Conservation (phyloP, 2,797 vertebrate genomes). For the Manis javanica region DNA sequence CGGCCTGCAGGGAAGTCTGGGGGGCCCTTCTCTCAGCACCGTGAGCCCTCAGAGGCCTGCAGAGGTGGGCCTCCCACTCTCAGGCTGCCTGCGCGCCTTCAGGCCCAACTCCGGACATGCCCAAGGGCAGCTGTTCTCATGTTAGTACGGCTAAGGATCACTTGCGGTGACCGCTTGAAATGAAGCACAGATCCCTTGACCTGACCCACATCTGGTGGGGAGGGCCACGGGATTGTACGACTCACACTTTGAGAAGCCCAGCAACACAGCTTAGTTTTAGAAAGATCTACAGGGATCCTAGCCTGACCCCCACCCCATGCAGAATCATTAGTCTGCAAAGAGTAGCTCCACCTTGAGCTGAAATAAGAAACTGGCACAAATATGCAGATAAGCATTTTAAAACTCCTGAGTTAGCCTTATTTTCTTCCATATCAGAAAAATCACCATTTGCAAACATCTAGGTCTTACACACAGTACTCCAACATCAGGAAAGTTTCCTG, state of each 20-base stretch:
- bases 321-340: neutral
- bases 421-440: slow-evolving; percentile 49
- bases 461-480: neutral
- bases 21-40: neutral
- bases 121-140: neutral
- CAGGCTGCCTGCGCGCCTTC: neutral
- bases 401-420: neutral
- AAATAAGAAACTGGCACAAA: slow-evolving; percentile 43
- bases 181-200: slow-evolving; percentile 7
- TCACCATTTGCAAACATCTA: slow-evolving; percentile 27
- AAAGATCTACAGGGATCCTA: neutral
- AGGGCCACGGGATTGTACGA: neutral
- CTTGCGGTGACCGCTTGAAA: neutral
- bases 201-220: neutral
- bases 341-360: slow-evolving; percentile 6
- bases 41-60: slow-evolving; percentile 31
- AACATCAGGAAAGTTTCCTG: neutral
- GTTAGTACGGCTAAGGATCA: neutral
- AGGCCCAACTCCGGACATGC: neutral
- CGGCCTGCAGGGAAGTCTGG: neutral
- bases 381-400: slow-evolving; percentile 3
- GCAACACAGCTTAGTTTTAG: neutral
- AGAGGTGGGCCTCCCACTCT: neutral
- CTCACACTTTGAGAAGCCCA: slow-evolving; percentile 16
- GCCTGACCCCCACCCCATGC: neutral